phyloP scores from a whole-genome alignment of 2,113 vertebrate species.

The Gadus chalcogrammus region DNA sequence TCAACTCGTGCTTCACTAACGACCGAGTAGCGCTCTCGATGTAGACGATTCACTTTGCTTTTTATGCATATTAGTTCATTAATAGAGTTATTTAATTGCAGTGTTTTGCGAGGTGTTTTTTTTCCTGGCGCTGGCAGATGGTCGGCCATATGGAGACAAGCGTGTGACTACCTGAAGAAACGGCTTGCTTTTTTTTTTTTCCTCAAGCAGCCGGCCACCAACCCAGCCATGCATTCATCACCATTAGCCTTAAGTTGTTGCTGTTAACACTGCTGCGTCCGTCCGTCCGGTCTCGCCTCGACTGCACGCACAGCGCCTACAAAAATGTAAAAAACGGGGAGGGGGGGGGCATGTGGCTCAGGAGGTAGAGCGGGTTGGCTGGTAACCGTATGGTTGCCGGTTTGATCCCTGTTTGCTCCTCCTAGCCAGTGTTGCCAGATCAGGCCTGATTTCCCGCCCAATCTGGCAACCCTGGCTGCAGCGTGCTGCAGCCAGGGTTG shows the following conservation, averaged over 20 bases:
- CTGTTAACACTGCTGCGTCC: slow-evolving; percentile 16
- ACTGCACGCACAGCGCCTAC: slow-evolving; percentile 6
- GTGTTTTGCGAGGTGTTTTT: slow-evolving; percentile 18
- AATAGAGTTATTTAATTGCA: slow-evolving; percentile 33
- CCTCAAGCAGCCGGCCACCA: slow-evolving; percentile 29
- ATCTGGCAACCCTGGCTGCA: too few species aligned
- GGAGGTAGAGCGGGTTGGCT: too few species aligned
- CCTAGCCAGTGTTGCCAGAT: too few species aligned
- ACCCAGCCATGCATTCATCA: slow-evolving; percentile 25
- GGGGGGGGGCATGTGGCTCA: too few species aligned
- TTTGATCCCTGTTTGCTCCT: too few species aligned
- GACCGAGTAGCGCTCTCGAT: neutral
- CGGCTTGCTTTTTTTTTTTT: slow-evolving; percentile 24
- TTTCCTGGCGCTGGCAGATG: slow-evolving; percentile 62
- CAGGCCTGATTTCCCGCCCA: too few species aligned
- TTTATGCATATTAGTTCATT: slow-evolving; percentile 28
- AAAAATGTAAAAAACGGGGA: neutral
- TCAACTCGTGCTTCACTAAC: neutral
- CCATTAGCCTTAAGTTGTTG: slow-evolving; percentile 20
- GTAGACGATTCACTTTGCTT: neutral
- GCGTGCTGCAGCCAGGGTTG: too few species aligned
- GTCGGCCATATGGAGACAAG: slow-evolving; percentile 70
- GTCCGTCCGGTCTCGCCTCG: neutral
- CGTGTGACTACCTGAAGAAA: slow-evolving; percentile 59
- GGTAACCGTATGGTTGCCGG: too few species aligned